A percentile compares a stretch with the other conserved stretches of the same genome.
Evolutionary conservation across 2,888 invertebrate genomes (phyloP).

Genomic region (Cryptocephalus primarius): DNA sequence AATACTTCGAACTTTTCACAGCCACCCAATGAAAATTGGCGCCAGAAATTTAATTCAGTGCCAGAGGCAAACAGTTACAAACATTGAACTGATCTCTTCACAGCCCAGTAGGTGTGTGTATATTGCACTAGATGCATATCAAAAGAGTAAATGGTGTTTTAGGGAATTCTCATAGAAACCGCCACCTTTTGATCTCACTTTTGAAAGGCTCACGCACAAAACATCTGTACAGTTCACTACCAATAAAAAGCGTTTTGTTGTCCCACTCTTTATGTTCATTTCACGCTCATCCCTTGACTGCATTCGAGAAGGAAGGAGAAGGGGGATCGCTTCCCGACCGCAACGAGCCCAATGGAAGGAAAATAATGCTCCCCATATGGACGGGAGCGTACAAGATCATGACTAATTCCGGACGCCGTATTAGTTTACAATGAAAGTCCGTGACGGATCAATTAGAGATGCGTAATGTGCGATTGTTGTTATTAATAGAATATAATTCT

Average conservation of each 20-base stretch:
- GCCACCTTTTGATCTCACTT: too few species aligned
- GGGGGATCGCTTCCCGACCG: slow-evolving; percentile 3
- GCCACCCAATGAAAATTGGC: too few species aligned
- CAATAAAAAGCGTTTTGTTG: slow-evolving; percentile 12
- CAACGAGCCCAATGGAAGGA: slow-evolving; percentile 11
- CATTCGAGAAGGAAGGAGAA: slow-evolving; percentile 2
- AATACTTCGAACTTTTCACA: too few species aligned
- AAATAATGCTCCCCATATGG: slow-evolving; percentile 18
- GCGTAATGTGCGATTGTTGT: slow-evolving; percentile 27
- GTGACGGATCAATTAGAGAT: slow-evolving; percentile 26
- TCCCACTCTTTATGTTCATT: slow-evolving; percentile 18
- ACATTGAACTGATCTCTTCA: too few species aligned
- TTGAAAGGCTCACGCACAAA: slow-evolving; percentile 1
- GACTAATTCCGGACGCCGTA: slow-evolving; percentile 10
- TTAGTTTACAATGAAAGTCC: slow-evolving; percentile 10
- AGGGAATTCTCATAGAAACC: too few species aligned
- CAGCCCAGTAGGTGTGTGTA: too few species aligned
- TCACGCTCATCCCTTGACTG: slow-evolving; percentile 14
- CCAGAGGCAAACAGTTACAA: too few species aligned
- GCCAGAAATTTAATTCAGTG: too few species aligned
- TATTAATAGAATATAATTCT: slow-evolving; percentile 27
- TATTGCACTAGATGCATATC: too few species aligned
- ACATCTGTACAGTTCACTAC: slow-evolving; percentile 8
- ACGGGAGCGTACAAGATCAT: slow-evolving; percentile 8
- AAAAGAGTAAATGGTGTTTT: too few species aligned